Conservation (phyloP, 1,140 invertebrate genomes). For the Acromyrmex echinatior region DNA sequence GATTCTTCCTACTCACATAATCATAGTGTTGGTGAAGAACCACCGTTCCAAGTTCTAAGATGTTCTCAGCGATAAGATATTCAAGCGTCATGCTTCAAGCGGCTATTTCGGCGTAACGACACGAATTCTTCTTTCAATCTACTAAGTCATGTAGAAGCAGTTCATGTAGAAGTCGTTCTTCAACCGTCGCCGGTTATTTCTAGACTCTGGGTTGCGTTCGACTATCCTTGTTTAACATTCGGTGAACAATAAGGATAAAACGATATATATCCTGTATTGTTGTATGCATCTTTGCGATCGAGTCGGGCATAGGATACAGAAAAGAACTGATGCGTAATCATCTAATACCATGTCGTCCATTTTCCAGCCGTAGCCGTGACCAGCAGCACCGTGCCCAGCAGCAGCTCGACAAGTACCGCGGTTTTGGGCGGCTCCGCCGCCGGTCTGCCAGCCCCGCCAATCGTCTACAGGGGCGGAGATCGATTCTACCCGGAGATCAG, state of each 20-base stretch:
- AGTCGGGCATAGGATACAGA: neutral
- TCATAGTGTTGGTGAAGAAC: neutral
- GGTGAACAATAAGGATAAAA: too few relatives aligned
- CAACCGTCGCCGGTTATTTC: conserved; percentile 38
- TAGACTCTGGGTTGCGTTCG: conserved; percentile 28
- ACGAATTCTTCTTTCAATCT: neutral
- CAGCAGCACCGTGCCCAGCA: conserved; percentile 83
- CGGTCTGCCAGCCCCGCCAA: conserved; percentile 85
- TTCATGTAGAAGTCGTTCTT: neutral
- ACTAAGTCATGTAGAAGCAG: neutral
- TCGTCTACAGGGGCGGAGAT: conserved; percentile 83
- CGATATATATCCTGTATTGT: too few relatives aligned
- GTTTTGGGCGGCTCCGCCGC: conserved; percentile 86
- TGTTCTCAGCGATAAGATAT: neutral
- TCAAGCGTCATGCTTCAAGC: conserved; percentile 20
- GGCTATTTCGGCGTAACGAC: neutral
- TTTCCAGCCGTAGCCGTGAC: conserved; percentile 82
- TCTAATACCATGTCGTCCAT: conserved; percentile 24
- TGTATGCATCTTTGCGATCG: neutral
- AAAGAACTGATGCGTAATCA: neutral
- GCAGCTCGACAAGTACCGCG: conserved; percentile 83
- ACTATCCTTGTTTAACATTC: too few relatives aligned
- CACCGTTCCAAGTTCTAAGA: neutral
- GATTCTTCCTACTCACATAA: neutral
- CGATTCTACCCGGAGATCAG: conserved; percentile 83